Evolutionary conservation across 2,888 invertebrate genomes (phyloP).

Genomic region (Cyrtodaria siliqua): DNA sequence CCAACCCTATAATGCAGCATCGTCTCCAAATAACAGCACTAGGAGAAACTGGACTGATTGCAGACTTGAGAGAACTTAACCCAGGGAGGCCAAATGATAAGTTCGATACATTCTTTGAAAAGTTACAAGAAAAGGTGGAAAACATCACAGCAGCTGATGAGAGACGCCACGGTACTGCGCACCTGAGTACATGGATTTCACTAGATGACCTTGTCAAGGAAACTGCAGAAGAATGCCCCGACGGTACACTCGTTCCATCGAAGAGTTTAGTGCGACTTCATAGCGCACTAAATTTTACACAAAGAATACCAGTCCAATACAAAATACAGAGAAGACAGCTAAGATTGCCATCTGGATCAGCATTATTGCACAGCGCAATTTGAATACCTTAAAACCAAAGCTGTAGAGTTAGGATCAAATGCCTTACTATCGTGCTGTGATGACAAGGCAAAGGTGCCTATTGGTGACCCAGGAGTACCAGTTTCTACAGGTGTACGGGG

Average conservation of each 20-base stretch:
- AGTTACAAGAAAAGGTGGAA: constrained; percentile 27
- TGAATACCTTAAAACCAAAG: constrained; percentile 29
- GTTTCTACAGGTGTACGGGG: constrained; percentile 19
- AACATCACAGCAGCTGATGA: constrained; percentile 39
- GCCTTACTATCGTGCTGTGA: background rate
- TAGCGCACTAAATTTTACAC: constrained; percentile 49
- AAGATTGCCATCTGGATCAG: constrained; percentile 40
- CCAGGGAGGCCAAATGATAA: constrained; percentile 42
- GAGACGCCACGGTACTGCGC: constrained; percentile 29
- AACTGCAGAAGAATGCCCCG: constrained; percentile 41
- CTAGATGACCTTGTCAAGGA: constrained; percentile 35
- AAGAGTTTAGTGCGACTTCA: constrained; percentile 49
- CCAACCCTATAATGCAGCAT: constrained; percentile 38
- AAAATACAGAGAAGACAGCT: constrained; percentile 57
- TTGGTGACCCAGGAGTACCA: constrained; percentile 13
- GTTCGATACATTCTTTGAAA: constrained; percentile 45
- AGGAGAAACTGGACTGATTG: constrained; percentile 40
- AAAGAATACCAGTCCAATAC: constrained; percentile 38
- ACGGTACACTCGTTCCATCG: constrained; percentile 42
- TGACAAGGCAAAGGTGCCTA: constrained; percentile 30
- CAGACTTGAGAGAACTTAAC: constrained; percentile 42
- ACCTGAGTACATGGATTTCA: constrained; percentile 42
- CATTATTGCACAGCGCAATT: constrained; percentile 56
- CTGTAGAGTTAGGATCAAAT: constrained; percentile 3
- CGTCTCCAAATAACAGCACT: constrained; percentile 41